These are phyloP conservation scores for Trachops cirrhosus DNA, from an alignment of 2,797 vertebrate species.

Conservation along the genomic window DNA sequence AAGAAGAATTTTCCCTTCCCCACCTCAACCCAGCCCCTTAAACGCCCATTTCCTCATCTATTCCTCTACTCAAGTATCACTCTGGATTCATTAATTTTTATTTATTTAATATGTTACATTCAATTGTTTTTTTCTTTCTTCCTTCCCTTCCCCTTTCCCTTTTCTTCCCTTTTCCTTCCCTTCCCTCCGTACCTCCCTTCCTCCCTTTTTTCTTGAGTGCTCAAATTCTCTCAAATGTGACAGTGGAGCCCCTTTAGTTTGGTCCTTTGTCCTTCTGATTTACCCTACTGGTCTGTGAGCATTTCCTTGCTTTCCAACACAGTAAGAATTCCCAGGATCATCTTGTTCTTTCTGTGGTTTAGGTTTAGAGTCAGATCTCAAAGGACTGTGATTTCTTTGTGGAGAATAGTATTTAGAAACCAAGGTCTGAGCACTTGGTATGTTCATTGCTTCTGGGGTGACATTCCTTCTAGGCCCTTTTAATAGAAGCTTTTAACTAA, in stretches of 20 bases:
- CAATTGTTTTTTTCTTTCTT: not conserved
- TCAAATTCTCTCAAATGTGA: not conserved
- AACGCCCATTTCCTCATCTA: not conserved
- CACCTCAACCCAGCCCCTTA: not conserved
- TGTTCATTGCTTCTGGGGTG: not conserved
- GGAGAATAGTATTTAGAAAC: not conserved
- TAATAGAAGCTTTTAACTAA: not conserved
- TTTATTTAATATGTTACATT: not conserved
- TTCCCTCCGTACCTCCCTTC: not conserved
- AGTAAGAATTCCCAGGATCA: not conserved
- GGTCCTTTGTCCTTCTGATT: not conserved
- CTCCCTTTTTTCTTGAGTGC: not conserved
- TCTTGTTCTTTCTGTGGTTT: not conserved
- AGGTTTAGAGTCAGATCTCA: not conserved
- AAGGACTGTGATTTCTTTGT: not conserved
- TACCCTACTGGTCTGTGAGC: not conserved
- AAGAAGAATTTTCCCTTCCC: not conserved
- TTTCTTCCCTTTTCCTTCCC: too few species aligned
- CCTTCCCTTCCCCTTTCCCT: not conserved
- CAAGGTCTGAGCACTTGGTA: not conserved
- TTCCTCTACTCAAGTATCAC: not conserved
- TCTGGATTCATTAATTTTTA: not conserved
- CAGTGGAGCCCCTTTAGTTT: not conserved
- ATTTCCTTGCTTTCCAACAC: not conserved
- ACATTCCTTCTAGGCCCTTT: not conserved